Percentiles rank a stretch among this genome's conserved stretches.
Conservation (phyloP, 2,888 invertebrate genomes). For the Endomychus coccineus region DNA sequence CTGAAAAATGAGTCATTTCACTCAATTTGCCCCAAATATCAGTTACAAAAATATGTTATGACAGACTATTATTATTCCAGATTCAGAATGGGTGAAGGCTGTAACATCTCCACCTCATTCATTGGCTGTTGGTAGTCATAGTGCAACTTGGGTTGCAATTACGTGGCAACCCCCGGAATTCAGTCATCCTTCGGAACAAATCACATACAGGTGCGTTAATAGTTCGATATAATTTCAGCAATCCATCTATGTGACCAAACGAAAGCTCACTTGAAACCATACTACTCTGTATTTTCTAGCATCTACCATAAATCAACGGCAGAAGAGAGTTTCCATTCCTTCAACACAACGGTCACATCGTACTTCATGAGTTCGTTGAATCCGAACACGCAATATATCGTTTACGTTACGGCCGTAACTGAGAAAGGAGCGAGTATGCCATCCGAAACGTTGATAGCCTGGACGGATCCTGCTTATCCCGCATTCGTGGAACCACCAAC, state of each 20-base stretch:
- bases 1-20: neutral
- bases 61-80: constrained; percentile 20
- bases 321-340: constrained; percentile 52
- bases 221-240: neutral
- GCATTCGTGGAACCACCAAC: constrained; percentile 84
- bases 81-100: constrained; percentile 49
- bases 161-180: constrained; percentile 82
- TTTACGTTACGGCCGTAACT: constrained; percentile 65
- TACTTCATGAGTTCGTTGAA: constrained; percentile 62
- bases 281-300: constrained; percentile 41
- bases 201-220: constrained; percentile 60
- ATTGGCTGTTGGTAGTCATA: constrained; percentile 67
- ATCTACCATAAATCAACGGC: constrained; percentile 63
- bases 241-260: neutral
- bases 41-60: neutral
- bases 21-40: neutral
- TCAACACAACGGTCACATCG: constrained; percentile 63
- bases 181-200: constrained; percentile 69
- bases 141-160: constrained; percentile 74
- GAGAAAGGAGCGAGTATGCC: constrained; percentile 65
- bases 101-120: constrained; percentile 78
- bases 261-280: neutral
- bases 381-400: constrained; percentile 76
- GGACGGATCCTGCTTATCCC: constrained; percentile 83
- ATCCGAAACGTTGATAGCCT: constrained; percentile 75